Base-by-base conservation (phyloP, 2,888 invertebrate genomes). In the Sphaerophoria rueppellii region DNA sequence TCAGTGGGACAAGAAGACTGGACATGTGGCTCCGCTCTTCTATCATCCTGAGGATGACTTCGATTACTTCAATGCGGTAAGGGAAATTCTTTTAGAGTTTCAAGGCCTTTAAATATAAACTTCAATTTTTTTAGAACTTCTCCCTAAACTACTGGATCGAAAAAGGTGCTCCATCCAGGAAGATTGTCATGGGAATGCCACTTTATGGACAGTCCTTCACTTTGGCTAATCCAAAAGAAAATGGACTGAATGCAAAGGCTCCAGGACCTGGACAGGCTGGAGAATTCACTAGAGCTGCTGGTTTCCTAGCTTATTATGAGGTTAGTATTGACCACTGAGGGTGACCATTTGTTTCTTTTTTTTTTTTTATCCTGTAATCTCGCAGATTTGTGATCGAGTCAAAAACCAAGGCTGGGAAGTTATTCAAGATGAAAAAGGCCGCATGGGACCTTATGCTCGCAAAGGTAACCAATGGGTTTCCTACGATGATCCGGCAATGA, bases 391-490 rank as follows among this genome's bases (percentile, higher is more conserved):
- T 89, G 95, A 97, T 87, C 94, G 96, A 81, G 93, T 98, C 11
- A 94, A 94, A 86, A 94, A 95, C 87, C 94, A 94, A 75, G 96
- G 95, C 2, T 97, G 97, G 96, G 95, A 94, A 4, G 95, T 97
- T 0, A 95, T 97, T 0, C 94, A 96, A 89, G 97, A 97, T 90
- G 94, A 95, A 0, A 91, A 94, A 65, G 93, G 94, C 12, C 93
- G 96, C 61, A 96, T 98, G 94, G 98, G 98, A 4, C 98, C 98
- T 0, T 97, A 96, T 88, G 96, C 98, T 0, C 95, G 95, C 89
- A 96, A 96, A 89, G 97, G 95, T 58, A 95, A 95, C 89, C 98
- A 98, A 89, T 98, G 98, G 98, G 97, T 98, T 24, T 96, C 97
- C 2, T 98, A 94, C 89, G 98, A 98, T 89, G 97, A 98, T 89